Evolutionary conservation across 2,113 vertebrate species (phyloP).

Genomic region (Tor tambroides): DNA sequence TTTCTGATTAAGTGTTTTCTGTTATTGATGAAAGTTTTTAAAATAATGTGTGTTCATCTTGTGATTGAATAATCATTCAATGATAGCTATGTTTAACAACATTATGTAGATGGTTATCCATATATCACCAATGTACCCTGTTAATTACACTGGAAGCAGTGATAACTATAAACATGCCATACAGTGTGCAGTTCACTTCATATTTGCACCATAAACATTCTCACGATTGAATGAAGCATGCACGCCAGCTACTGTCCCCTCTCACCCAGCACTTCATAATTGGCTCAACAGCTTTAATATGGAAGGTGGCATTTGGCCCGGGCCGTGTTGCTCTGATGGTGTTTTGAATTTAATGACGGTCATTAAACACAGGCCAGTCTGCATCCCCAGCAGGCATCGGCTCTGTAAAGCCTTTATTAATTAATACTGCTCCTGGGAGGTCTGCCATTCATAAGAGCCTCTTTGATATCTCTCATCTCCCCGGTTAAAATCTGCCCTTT

Average conservation of each 20-base stretch:
- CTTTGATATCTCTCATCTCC: slow-evolving; percentile 56
- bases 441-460: slow-evolving; percentile 43
- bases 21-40: not conserved
- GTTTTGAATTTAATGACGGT: slow-evolving; percentile 58
- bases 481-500: slow-evolving; percentile 58
- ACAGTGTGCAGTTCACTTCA: not conserved
- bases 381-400: slow-evolving; percentile 43
- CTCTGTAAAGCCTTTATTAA: slow-evolving; percentile 65
- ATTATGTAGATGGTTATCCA: not conserved
- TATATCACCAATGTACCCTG: not conserved
- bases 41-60: not conserved
- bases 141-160: not conserved
- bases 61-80: not conserved
- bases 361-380: slow-evolving; percentile 50
- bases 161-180: not conserved
- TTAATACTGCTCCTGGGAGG: slow-evolving; percentile 58
- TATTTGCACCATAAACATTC: not conserved
- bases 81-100: not conserved
- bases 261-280: slow-evolving; percentile 41
- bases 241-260: slow-evolving; percentile 1
- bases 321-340: slow-evolving; percentile 32
- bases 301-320: slow-evolving; percentile 58
- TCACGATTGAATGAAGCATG: not conserved
- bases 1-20: no score
- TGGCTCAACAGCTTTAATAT: slow-evolving; percentile 30